Evolutionary conservation across 2,113 vertebrate genomes (phyloP), one percentile per base, ranked within the genome.

Genomic region (Channa maculata): DNA sequence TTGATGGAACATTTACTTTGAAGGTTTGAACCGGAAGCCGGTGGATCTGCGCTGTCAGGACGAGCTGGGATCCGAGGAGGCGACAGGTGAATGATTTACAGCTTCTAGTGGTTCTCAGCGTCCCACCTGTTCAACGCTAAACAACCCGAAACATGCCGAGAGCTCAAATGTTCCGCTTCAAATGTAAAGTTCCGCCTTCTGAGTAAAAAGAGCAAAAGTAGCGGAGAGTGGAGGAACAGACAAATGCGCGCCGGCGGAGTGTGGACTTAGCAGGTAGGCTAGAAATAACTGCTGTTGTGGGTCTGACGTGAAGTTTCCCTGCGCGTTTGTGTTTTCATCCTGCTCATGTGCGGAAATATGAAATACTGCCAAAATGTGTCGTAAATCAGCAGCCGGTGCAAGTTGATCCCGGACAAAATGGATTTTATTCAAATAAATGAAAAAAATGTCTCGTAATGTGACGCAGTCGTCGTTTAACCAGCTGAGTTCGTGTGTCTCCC

Each of bases 241-340:
- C 43, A 2, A 6, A 45, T 11, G 7, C 72, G 41, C 78, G 71
- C 54, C 49, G 79, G 59, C 57, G 72, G 24, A 75, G 74, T 37
- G 63, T 34, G 85, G 88, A 79, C 38, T 88, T 87, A 90, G 85
- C 84, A 90, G 89, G 88, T 92, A 61, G 36, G 85, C 80, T 89
- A 90, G 76, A 82, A 90, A 91, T 87, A 90, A 85, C 82, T 67
- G 24, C 41, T 39, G 66, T 74, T 50, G 53, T 50, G 62, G 15
- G 6, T 24, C 33, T 24, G 48, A 57, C n/a, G 6, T 7, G 41
- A 41, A 12, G 46, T 24, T 12, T 41, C 6, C 14, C 15, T 59
- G 9, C 24, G 2, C 43, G 36, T 55, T 8, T 44, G 36, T 69
- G 49, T 77, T 59, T 44, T 45, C 14, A 33, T 68, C 5, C n/a